Evolutionary conservation across 2,797 vertebrate species (phyloP), one percentile per base, ranked within the genome.

Genomic region (Phataginus tricuspis): DNA sequence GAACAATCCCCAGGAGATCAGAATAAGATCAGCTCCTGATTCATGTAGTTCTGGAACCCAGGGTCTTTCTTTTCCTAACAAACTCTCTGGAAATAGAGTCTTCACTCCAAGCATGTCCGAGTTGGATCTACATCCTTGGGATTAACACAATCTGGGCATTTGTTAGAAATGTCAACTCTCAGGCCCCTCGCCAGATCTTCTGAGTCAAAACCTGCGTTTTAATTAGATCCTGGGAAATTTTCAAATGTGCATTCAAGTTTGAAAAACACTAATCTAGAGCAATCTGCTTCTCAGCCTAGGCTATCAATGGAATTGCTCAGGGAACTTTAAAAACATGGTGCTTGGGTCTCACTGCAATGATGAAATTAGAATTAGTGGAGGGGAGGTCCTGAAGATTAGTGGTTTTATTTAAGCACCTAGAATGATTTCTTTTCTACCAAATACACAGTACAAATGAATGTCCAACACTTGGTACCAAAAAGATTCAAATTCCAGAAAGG

Each of bases 401-500:
- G 2, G 7, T 8, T 72, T 5, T 84, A 4, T 45, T 37, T n/a
- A 53, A 57, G 12, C 21, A 53, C 3, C 34, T 42, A 7, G 13
- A 78, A 72, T 83, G 55, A 74, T 53, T 78, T 29, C 39, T 64
- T 59, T 78, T 66, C n/a, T 83, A 61, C 4, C n/a, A 68, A 55
- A 61, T 45, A 15, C 37, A 80, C 10, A 42, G 29, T 55, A 19
- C 8, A 63, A 45, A 19, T 21, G 12, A 71, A 68, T 51, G 16
- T 18, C 21, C 37, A 31, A 15, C 7, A 63, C 23, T 21, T 74
- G 21, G 10, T 4, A 78, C 19, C 10, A 84, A n/a, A 3, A 64
- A 86, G 29, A 39, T 87, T 93, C n/a, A 88, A 75, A 66, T 63
- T 85, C 61, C 25, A 93, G 39, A 27, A 9, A 90, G 15, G 4